These are phyloP conservation scores for Metacarcinus magister DNA, from an alignment of 2,888 invertebrate species.

Conservation along the genomic window DNA sequence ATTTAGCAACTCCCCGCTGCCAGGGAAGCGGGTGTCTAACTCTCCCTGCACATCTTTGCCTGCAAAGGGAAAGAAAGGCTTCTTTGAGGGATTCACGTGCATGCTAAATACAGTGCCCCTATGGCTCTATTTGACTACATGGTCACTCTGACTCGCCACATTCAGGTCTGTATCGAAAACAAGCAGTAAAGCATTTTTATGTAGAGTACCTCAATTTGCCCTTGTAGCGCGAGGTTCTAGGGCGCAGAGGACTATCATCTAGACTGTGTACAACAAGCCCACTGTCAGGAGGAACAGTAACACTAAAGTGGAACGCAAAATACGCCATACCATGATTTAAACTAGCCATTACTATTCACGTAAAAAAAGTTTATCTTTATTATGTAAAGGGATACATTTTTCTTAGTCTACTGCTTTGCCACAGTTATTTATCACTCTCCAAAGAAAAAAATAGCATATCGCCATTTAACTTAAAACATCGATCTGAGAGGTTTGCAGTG, in stretches of 20 bases:
- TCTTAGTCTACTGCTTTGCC: neutral
- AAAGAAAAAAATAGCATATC: neutral
- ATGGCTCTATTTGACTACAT: neutral
- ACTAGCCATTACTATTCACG: neutral
- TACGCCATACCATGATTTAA: neutral
- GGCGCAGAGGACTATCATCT: neutral
- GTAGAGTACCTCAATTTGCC: neutral
- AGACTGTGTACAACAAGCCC: neutral
- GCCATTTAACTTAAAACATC: neutral
- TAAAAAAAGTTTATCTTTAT: neutral
- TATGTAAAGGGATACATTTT: neutral
- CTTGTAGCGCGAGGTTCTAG: neutral
- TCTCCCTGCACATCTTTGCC: neutral
- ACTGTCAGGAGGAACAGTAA: neutral
- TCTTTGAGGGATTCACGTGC: neutral
- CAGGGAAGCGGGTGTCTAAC: neutral
- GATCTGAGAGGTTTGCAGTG: neutral
- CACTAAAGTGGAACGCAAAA: slow-evolving; percentile 37
- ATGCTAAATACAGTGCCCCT: neutral
- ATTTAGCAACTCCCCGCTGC: neutral
- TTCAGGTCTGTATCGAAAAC: neutral
- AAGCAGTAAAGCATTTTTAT: slow-evolving; percentile 33
- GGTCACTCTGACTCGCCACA: neutral
- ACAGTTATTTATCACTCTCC: neutral
- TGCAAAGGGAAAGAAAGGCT: neutral